phyloP scores from a whole-genome alignment of 2,888 invertebrate species.

The Pollenia amentaria region DNA sequence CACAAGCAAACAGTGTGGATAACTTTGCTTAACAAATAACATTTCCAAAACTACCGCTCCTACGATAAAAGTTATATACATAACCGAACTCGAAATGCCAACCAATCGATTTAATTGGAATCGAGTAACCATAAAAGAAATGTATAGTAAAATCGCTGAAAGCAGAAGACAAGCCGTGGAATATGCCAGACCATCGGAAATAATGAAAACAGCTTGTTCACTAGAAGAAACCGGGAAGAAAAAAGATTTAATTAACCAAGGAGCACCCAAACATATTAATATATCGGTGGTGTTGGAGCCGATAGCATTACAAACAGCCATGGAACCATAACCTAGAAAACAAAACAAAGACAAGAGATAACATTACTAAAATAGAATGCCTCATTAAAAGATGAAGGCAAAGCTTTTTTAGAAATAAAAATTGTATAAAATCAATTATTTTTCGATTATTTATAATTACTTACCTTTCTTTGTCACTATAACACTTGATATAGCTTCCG shows the following conservation, averaged over 20 bases:
- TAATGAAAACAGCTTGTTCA: constrained; percentile 30
- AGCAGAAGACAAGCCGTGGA: constrained; percentile 86
- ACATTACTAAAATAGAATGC: neutral
- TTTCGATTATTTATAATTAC: too few relatives aligned
- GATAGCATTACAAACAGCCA: constrained; percentile 91
- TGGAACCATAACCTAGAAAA: constrained; percentile 85
- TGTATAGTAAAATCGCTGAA: constrained; percentile 89
- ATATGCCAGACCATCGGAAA: constrained; percentile 53
- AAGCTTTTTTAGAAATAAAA: too few relatives aligned
- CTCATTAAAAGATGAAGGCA: neutral
- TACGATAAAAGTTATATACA: constrained; percentile 88
- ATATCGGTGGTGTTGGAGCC: constrained; percentile 94
- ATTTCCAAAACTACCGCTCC: constrained; percentile 91
- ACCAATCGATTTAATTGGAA: constrained; percentile 90
- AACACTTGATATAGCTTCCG: constrained; percentile 94
- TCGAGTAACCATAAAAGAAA: constrained; percentile 88
- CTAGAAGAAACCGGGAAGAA: constrained; percentile 86
- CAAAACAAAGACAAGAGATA: neutral
- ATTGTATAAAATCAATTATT: too few relatives aligned
- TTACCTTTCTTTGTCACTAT: constrained; percentile 90
- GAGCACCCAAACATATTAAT: constrained; percentile 90
- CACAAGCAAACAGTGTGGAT: constrained; percentile 30
- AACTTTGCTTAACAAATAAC: constrained; percentile 83
- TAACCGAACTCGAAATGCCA: constrained; percentile 88
- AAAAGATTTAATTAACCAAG: constrained; percentile 90